Conservation (phyloP, 2,797 vertebrate species). For the Enteromius radiatus region DNA sequence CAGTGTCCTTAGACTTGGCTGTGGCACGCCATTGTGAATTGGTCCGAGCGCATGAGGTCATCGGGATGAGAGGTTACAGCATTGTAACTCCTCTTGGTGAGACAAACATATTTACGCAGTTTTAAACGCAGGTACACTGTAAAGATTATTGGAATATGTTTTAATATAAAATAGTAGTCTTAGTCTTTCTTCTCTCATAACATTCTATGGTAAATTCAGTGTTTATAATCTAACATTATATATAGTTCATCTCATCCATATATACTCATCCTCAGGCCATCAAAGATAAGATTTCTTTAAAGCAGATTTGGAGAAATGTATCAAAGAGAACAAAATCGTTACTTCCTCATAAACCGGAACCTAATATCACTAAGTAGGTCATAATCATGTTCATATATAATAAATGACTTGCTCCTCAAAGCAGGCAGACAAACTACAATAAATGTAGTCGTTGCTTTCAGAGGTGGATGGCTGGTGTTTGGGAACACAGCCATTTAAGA, state of each 20-base stretch:
- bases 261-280: not conserved
- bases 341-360: not conserved
- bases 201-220: not conserved
- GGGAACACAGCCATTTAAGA: no score
- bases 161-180: not conserved
- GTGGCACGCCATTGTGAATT: constrained; percentile 86
- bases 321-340: not conserved
- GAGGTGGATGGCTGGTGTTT: no score
- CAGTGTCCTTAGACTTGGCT: constrained; percentile 85
- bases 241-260: no score
- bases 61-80: constrained; percentile 87
- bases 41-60: constrained; percentile 81
- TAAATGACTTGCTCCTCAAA: not conserved
- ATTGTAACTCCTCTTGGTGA: constrained; percentile 83
- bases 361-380: no score
- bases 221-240: no score
- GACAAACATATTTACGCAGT: constrained; percentile 32
- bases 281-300: not conserved
- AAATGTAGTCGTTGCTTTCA: no score
- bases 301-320: not conserved
- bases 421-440: not conserved
- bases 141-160: not conserved
- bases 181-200: not conserved
- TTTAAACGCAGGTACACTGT: not conserved
- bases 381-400: not conserved